Base-by-base conservation (phyloP, 2,113 vertebrate genomes). In the Serinus canaria region DNA sequence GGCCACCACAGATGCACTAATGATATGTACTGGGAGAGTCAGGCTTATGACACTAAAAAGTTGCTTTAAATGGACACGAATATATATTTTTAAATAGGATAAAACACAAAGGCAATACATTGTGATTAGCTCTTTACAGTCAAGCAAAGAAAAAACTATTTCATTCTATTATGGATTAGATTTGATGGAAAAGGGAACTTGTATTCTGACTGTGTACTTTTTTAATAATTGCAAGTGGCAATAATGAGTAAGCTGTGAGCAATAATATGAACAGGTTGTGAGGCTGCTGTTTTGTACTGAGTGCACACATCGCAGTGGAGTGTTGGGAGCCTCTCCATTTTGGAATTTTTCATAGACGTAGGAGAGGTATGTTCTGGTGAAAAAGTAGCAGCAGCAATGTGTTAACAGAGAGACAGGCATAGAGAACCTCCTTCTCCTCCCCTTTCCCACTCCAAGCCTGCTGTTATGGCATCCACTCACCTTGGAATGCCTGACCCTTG, bases 171-270 rank as follows among this genome's bases (percentile, higher is more conserved):
- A 69, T 69, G 81, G 95, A 96, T 60, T 94, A 95, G 95, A 94
- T 96, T 97, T 97, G 95, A 96, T 94, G 96, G 93, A 96, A 96
- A 93, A 96, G 67, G 95, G 92, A 95, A 89, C 92, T 97, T 15
- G 2, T 94, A 93, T 96, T 94, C 94, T 85, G 68, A 93, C 88
- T 95, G 87, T 59, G 72, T 97, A 95, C 95, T 96, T 96, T 96
- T 94, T 83, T 59, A 95, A 74, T 92, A 92, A 95, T 92, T 96
- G 96, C 97, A 97, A 97, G 97, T 87, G 97, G 98, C 98, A 98
- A 98, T 98, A 98, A 98, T 85, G 83, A 97, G 88, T 93, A 96
- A 95, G 96, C 92, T 96, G 90, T 96, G 96, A 98, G 98, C 98
- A 98, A 98, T 98, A 98, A 98, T 96, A 73, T 70, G 76, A 97